Evolutionary conservation across 2,888 invertebrate species (phyloP).

Genomic region (Tetragonisca angustula): DNA sequence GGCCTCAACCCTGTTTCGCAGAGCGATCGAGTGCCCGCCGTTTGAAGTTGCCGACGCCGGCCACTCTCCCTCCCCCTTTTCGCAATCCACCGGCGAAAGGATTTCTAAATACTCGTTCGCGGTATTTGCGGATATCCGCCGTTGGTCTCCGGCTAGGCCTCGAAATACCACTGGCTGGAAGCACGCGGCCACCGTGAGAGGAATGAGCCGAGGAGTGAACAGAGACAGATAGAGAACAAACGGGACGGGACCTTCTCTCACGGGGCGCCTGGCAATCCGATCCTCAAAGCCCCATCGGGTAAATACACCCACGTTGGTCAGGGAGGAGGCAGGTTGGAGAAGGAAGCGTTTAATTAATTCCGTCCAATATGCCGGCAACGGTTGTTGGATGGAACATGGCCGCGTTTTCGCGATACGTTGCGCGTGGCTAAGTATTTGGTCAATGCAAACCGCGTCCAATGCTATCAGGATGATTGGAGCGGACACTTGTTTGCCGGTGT

Average conservation of each 20-base stretch:
- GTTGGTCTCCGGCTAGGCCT: constrained; percentile 45
- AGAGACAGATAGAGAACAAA: constrained; percentile 43
- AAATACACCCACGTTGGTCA: constrained; percentile 61
- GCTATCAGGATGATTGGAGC: constrained; percentile 8
- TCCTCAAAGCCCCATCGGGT: constrained; percentile 68
- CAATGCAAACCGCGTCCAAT: background rate
- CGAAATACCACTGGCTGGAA: constrained; percentile 57
- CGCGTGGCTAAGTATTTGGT: constrained; percentile 23
- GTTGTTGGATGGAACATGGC: constrained; percentile 42
- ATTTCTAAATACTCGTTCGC: constrained; percentile 61
- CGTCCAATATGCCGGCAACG: constrained; percentile 57
- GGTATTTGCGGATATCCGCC: constrained; percentile 71
- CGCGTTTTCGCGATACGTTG: constrained; percentile 59
- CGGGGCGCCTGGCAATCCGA: constrained; percentile 69
- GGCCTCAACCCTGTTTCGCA: constrained; percentile 43
- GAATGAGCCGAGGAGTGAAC: background rate
- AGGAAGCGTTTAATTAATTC: constrained; percentile 71
- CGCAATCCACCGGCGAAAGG: constrained; percentile 28
- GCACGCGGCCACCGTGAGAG: constrained; percentile 12
- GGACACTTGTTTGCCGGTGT: background rate
- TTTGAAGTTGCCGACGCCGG: constrained; percentile 64
- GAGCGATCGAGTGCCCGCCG: constrained; percentile 32
- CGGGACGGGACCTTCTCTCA: constrained; percentile 59
- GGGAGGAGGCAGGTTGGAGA: background rate
- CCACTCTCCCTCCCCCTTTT: background rate